Percentiles rank a stretch among this genome's conserved stretches.
Evolutionary conservation across 2,797 vertebrate genomes (phyloP).

Genomic region (Phylloscopus collybita): DNA sequence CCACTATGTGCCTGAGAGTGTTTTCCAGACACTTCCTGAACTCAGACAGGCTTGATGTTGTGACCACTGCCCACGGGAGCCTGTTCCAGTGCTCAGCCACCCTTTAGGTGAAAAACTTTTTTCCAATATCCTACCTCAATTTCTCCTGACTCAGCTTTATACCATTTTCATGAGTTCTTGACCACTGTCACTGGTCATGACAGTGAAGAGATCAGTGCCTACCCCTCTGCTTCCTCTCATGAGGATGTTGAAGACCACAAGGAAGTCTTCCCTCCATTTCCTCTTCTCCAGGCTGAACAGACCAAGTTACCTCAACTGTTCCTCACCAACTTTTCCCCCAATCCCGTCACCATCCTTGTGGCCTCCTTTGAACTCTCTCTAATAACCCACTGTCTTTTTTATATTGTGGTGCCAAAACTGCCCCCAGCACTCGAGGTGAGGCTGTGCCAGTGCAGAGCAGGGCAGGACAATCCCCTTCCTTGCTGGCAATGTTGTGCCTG

Average conservation of each 20-base stretch:
- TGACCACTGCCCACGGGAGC: neutral
- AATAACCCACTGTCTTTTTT: neutral
- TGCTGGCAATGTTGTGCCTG: neutral
- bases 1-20: neutral
- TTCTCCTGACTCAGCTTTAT: neutral
- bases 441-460: neutral
- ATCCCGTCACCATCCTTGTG: accelerated
- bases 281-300: neutral
- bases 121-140: neutral
- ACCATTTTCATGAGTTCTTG: neutral
- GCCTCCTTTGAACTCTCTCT: neutral
- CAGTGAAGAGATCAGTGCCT: neutral
- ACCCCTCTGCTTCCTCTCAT: neutral
- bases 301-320: neutral
- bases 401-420: neutral
- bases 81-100: neutral
- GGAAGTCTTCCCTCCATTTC: neutral
- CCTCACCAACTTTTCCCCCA: neutral
- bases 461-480: neutral
- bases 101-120: neutral
- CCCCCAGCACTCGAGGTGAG: neutral
- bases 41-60: neutral
- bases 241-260: neutral
- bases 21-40: neutral
- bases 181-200: neutral